Conservation (phyloP, 1,140 invertebrate genomes). For the Drosophila busckii region DNA sequence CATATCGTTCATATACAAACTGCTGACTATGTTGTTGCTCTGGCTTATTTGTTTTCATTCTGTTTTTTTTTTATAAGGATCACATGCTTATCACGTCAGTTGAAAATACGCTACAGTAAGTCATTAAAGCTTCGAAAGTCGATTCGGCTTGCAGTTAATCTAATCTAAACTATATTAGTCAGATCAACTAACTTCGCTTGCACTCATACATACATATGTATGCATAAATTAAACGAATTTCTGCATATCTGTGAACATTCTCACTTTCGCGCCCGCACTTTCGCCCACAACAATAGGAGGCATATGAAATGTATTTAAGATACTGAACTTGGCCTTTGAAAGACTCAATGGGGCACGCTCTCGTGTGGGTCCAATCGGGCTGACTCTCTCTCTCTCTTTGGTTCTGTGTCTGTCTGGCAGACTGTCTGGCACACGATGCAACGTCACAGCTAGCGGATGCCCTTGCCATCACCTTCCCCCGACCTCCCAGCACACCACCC, state of each 20-base stretch:
- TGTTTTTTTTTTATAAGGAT: conserved; percentile 33
- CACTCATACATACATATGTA: no score
- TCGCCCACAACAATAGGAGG: conserved; percentile 56
- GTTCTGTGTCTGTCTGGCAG: conserved; percentile 5
- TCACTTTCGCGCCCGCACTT: conserved; percentile 4
- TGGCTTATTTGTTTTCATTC: conserved; percentile 24
- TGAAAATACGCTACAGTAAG: conserved; percentile 15
- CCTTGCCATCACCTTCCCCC: conserved; percentile 26
- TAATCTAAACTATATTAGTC: not conserved
- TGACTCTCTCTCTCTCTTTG: not conserved
- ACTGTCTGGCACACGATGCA: conserved; percentile 4
- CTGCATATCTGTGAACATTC: no score
- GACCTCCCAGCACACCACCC: not conserved
- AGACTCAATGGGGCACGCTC: conserved; percentile 27
- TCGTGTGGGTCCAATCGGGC: conserved; percentile 2
- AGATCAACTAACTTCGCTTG: no score
- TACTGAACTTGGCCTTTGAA: conserved; percentile 73
- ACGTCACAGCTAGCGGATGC: conserved; percentile 13
- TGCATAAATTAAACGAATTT: no score
- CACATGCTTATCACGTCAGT: conserved; percentile 37
- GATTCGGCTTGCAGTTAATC: not conserved
- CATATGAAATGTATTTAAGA: conserved; percentile 66
- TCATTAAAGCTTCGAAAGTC: conserved; percentile 17
- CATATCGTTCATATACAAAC: no score
- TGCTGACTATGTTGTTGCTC: conserved; percentile 30